Evolutionary conservation across 30 jellyfish, hydroid and myxozoan genomes (phyloP).

Genomic region (Rhopilema esculentum): DNA sequence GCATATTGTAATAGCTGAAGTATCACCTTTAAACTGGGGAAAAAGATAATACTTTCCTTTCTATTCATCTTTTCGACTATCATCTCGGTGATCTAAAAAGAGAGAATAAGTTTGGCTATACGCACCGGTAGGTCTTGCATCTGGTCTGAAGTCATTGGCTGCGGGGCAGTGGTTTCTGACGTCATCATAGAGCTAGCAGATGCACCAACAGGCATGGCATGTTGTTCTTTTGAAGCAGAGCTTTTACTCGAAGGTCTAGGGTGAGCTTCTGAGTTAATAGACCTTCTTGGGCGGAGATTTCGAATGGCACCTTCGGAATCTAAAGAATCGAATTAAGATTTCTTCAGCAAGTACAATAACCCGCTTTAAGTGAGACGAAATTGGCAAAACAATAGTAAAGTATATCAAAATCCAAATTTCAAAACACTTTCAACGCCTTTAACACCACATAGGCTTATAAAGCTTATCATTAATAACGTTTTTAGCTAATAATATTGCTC

Average conservation of each 20-base stretch:
- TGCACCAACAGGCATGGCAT: constrained; percentile 58
- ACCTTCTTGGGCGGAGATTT: constrained; percentile 63
- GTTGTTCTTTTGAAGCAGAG: constrained; percentile 25
- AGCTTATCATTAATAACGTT: too few species aligned
- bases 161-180: neutral
- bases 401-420: too few species aligned
- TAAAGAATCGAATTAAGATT: neutral
- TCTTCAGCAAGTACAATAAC: too few species aligned
- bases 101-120: neutral
- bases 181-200: constrained; percentile 43
- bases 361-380: too few species aligned
- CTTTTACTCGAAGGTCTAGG: neutral
- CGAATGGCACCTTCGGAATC: constrained; percentile 19
- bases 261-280: neutral
- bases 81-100: neutral
- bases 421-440: too few species aligned
- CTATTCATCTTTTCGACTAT: too few species aligned
- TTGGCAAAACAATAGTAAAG: too few species aligned
- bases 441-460: too few species aligned
- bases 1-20: too few species aligned
- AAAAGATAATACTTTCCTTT: too few species aligned
- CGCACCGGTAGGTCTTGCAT: neutral
- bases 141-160: neutral
- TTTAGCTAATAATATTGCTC: too few species aligned
- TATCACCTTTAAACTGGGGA: too few species aligned